Evolutionary conservation across 2,113 vertebrate species (phyloP).

Genomic region (Otolemur garnettii): DNA sequence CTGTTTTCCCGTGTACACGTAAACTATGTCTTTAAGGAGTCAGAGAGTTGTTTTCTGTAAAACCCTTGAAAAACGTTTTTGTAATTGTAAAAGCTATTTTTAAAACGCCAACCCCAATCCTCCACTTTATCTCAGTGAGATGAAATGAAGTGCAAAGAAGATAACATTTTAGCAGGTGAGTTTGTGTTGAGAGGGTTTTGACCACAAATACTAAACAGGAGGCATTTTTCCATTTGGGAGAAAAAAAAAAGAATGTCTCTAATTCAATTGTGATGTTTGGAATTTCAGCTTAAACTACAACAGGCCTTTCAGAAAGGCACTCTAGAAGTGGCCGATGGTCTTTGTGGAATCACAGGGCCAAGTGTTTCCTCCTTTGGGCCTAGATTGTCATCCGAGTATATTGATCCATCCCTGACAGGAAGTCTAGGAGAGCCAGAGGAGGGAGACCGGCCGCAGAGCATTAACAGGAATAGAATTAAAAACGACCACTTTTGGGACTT

Average conservation of each 20-base stretch:
- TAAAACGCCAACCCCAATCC: not conserved
- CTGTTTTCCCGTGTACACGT: not conserved
- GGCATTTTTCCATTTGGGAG: not conserved
- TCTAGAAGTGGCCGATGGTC: not conserved
- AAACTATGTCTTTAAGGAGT: not conserved
- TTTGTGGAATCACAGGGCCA: not conserved
- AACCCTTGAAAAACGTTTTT: not conserved
- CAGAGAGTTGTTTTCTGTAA: not conserved
- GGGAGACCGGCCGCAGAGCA: slow-evolving; percentile 30
- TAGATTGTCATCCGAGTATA: not conserved
- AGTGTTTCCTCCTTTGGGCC: not conserved
- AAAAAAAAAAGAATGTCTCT: slow-evolving; percentile 22
- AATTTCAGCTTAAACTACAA: slow-evolving; percentile 24
- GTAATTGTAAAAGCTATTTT: slow-evolving; percentile 8
- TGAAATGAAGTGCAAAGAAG: not conserved
- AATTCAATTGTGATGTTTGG: not conserved
- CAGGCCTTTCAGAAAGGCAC: not conserved
- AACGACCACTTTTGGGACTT: slow-evolving; percentile 71
- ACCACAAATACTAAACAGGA: not conserved
- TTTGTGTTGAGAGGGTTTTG: slow-evolving; percentile 23
- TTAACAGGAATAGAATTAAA: slow-evolving; percentile 72
- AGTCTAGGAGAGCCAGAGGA: not conserved
- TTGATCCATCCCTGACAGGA: not conserved
- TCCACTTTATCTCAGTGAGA: not conserved
- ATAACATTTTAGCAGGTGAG: not conserved